Conservation (phyloP, 2,888 invertebrate species). For the Polydrusus tereticollis region DNA sequence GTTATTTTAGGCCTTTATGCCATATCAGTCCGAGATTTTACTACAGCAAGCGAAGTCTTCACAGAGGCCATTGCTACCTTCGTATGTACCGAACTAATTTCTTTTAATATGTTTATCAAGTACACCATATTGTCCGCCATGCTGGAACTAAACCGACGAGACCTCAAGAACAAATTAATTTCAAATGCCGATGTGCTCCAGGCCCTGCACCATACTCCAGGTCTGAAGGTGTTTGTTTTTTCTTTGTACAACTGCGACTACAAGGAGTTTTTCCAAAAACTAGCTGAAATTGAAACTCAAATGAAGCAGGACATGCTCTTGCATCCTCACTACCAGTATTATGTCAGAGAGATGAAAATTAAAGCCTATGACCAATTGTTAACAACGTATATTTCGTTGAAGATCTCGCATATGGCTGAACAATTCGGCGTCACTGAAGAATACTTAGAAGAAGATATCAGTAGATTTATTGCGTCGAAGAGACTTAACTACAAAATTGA, state of each 20-base stretch:
- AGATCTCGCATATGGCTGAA: constrained; percentile 77
- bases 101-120: constrained; percentile 71
- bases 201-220: constrained; percentile 74
- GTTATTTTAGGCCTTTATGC: constrained; percentile 70
- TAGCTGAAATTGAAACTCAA: constrained; percentile 63
- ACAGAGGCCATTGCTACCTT: constrained; percentile 81
- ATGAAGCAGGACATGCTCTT: constrained; percentile 76
- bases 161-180: constrained; percentile 64
- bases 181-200: constrained; percentile 80
- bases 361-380: constrained; percentile 79
- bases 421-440: constrained; percentile 77
- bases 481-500: constrained; percentile 80
- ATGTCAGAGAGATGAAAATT: constrained; percentile 79
- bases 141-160: constrained; percentile 64
- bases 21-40: constrained; percentile 77
- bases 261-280: constrained; percentile 73
- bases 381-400: constrained; percentile 77
- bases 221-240: constrained; percentile 73
- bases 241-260: constrained; percentile 80
- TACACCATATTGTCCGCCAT: constrained; percentile 66
- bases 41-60: constrained; percentile 74
- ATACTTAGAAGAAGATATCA: constrained; percentile 75
- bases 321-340: constrained; percentile 76
- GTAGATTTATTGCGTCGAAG: constrained; percentile 74
- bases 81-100: constrained; percentile 80